Base-by-base conservation (phyloP, 1,140 invertebrate species). In the Venustaconcha ellipsiformis region DNA sequence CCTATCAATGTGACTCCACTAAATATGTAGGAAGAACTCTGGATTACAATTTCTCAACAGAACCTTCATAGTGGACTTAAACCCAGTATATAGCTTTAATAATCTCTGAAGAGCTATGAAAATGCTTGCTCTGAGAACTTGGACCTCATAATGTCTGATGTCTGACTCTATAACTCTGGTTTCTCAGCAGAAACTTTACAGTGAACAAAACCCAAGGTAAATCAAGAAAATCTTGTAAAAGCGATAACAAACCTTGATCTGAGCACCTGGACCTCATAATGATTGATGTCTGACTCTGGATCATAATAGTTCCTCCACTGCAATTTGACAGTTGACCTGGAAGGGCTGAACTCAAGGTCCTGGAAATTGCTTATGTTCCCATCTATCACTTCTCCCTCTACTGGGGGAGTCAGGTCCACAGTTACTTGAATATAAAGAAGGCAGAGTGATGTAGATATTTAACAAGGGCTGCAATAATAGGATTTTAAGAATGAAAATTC, bases 351-450 rank as follows among this genome's bases (percentile, higher is more conserved):
- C 37, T 60, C 14, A 2, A 76, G 6, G 65, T 83, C 82, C 5
- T 48, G 18, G 58, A 81, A 76, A 58, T 70, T 57, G 0, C 13
- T 14, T 4, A 30, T 0, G 1, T 60, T 26, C 14, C 79, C 79
- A 68, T 83, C 82, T 48, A 78, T 30, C 20, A 79, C 77, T 6
- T 68, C 62, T 14, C 82, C 82, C 5, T 66, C 26, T 13, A 66
- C 58, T 1, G 82, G 82, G 23, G 70, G 48, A 2, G 82, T 79
- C 13, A 78, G 59, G 67, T 83, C 82, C 14, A 83, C 76, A n/a
- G 72, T 57, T 8, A 83, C 78, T 80, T 23, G 23, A 23, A 23
- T 23, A 23, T 23, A 23, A 23, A 23, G 23, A 23, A 23, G 23
- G 23, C 23, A 23, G 1, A 37, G 37, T 37, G 8, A 37, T 8